These are phyloP conservation scores for Rutpela maculata DNA, from an alignment of 2,888 invertebrate species.

Conservation along the genomic window DNA sequence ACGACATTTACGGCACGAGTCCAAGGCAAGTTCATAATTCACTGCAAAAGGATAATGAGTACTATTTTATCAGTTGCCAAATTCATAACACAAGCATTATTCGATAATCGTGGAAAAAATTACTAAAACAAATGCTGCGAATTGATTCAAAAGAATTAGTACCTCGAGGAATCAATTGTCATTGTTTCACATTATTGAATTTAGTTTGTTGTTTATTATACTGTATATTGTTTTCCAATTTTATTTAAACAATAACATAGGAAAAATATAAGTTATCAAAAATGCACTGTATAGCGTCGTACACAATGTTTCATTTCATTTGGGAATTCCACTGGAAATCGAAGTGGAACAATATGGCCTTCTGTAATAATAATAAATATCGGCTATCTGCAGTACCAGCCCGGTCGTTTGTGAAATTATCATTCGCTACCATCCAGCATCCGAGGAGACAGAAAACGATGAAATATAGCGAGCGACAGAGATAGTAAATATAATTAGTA, in stretches of 20 bases:
- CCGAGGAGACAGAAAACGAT: constrained; percentile 51
- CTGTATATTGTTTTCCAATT: neutral
- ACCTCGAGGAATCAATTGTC: too few species aligned
- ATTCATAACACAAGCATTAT: too few species aligned
- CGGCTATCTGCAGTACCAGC: constrained; percentile 65
- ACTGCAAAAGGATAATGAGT: too few species aligned
- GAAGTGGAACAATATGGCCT: constrained; percentile 68
- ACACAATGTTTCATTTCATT: constrained; percentile 61
- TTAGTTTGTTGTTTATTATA: too few species aligned
- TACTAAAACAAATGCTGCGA: too few species aligned
- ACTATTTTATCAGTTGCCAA: too few species aligned
- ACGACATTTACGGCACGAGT: too few species aligned
- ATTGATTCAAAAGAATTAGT: too few species aligned
- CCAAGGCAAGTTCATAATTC: too few species aligned
- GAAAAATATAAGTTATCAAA: constrained; percentile 16
- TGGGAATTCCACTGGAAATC: constrained; percentile 63
- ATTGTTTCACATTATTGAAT: too few species aligned
- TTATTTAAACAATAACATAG: neutral
- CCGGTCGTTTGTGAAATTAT: constrained; percentile 67
- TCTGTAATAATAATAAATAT: constrained; percentile 70
- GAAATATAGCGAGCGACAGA: constrained; percentile 53
- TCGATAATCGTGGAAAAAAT: too few species aligned
- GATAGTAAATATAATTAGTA: constrained; percentile 59
- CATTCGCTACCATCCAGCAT: constrained; percentile 61
- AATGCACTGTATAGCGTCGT: constrained; percentile 35